Evolutionary conservation across 2,797 vertebrate genomes (phyloP).

Genomic region (Artibeus lituratus): DNA sequence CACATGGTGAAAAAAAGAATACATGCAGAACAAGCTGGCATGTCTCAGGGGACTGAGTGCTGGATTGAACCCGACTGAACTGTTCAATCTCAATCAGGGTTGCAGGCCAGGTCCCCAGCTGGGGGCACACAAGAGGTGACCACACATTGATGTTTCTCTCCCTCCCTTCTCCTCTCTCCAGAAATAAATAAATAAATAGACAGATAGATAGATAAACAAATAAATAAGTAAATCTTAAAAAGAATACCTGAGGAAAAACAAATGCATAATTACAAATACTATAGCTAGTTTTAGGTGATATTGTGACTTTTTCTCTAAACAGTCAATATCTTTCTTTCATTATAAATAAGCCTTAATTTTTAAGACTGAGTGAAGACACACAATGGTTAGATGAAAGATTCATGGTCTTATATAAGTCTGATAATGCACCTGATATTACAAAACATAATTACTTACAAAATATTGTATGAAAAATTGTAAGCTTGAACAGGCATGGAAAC

Average conservation of each 20-base stretch:
- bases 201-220: too few relatives aligned
- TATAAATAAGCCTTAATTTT: background rate
- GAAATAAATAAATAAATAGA: too few relatives aligned
- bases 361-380: background rate
- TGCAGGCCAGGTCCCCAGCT: too few relatives aligned
- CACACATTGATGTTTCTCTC: too few relatives aligned
- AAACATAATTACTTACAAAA: background rate
- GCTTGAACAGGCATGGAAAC: background rate
- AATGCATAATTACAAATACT: background rate
- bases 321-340: background rate
- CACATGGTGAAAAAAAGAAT: too few relatives aligned
- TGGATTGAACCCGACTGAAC: too few relatives aligned
- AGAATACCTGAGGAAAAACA: background rate
- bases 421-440: background rate
- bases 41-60: too few relatives aligned
- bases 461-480: background rate
- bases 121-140: too few relatives aligned
- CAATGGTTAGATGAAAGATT: background rate
- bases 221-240: background rate
- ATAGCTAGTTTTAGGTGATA: background rate
- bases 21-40: too few relatives aligned
- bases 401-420: background rate
- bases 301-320: background rate
- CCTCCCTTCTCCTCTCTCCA: too few relatives aligned
- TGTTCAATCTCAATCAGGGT: too few relatives aligned